Conservation (phyloP, 2,888 invertebrate genomes). For the Oxyteleia sp. region DNA sequence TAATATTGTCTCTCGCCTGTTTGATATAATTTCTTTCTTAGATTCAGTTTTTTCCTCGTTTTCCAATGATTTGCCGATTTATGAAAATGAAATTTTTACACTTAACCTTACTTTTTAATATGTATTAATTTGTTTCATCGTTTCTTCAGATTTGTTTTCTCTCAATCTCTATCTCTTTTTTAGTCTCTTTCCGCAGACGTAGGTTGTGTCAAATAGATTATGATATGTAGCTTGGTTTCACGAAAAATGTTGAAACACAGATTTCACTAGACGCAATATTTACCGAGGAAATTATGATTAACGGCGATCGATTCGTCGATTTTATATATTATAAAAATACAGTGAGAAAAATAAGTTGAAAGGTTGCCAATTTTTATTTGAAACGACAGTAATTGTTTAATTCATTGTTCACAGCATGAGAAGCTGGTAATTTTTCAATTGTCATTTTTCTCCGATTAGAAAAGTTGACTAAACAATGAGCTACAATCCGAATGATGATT, state of each 20-base stretch:
- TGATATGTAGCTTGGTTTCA: conserved; percentile 25
- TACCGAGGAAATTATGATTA: conserved; percentile 13
- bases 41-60: conserved; percentile 14
- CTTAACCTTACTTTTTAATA: conserved; percentile 34
- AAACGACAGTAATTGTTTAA: neutral
- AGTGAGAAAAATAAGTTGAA: conserved; percentile 19
- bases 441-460: conserved; percentile 16
- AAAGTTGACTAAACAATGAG: conserved; percentile 13
- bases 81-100: conserved; percentile 22
- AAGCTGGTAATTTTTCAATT: conserved; percentile 30
- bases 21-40: conserved; percentile 66
- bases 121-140: conserved; percentile 9
- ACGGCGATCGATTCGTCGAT: conserved; percentile 29
- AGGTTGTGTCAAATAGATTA: conserved; percentile 40
- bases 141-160: conserved; percentile 1
- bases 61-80: conserved; percentile 18
- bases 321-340: conserved; percentile 24
- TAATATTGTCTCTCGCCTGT: conserved; percentile 70
- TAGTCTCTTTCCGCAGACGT: conserved; percentile 12
- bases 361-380: conserved; percentile 5
- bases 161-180: too few species aligned
- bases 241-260: conserved; percentile 4
- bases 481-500: conserved; percentile 33
- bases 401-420: neutral
- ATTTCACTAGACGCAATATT: conserved; percentile 42